phyloP scores from a whole-genome alignment of 2,113 vertebrate genomes.

The Marmota monax region DNA sequence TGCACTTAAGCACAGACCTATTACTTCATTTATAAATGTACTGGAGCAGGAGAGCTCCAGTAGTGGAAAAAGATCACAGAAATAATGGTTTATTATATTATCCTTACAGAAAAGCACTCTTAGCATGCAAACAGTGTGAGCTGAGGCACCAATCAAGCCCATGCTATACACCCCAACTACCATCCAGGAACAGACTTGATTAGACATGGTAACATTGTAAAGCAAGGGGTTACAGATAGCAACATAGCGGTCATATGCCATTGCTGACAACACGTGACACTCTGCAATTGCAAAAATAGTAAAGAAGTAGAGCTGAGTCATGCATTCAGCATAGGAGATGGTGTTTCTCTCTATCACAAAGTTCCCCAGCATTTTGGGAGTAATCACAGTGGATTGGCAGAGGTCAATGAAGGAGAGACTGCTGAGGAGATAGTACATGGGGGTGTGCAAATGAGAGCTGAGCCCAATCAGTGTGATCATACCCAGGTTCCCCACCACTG shows the following conservation, averaged over 20 bases:
- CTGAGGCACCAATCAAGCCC: not conserved
- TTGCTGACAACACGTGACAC: not conserved
- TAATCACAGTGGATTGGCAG: not conserved
- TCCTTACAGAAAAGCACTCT: not conserved
- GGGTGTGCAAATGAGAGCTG: not conserved
- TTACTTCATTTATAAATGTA: not conserved
- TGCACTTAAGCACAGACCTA: not conserved
- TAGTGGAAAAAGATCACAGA: conserved; percentile 37
- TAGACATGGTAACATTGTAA: not conserved
- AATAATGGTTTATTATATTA: not conserved
- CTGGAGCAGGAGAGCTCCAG: not conserved
- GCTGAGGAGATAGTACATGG: not conserved
- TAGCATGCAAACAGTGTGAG: not conserved
- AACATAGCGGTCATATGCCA: not conserved
- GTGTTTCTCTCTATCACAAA: not conserved
- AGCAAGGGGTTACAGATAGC: not conserved
- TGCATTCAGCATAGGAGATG: not conserved
- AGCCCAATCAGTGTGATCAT: not conserved
- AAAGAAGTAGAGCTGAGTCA: not conserved
- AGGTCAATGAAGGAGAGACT: not conserved
- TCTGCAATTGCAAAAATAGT: not conserved
- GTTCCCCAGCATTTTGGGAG: not conserved
- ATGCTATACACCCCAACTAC: not conserved
- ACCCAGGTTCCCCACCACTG: not conserved
- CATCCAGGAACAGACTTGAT: not conserved